phyloP scores from a whole-genome alignment of 2,797 vertebrate genomes.

The Gambelia wislizenii region DNA sequence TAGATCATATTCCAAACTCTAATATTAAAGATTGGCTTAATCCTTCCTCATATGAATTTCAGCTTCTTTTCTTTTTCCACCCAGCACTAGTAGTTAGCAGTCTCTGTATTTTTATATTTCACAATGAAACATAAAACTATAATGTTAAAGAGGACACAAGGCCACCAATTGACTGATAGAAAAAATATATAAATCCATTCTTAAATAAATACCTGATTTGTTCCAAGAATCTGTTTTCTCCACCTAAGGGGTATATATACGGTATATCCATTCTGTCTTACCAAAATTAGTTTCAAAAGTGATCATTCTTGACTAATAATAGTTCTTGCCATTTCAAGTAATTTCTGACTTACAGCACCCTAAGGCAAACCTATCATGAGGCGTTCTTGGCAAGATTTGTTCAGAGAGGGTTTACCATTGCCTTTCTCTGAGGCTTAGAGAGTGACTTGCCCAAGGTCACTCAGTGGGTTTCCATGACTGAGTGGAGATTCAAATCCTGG shows the following conservation, averaged over 20 bases:
- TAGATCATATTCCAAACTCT: background rate
- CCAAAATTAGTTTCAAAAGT: background rate
- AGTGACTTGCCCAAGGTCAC: no score
- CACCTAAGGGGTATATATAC: no score
- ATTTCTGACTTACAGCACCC: no score
- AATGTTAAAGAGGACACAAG: background rate
- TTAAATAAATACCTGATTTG: background rate
- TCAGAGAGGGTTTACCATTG: no score
- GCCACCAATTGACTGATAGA: background rate
- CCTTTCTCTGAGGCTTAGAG: no score
- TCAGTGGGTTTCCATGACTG: no score
- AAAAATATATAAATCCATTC: background rate
- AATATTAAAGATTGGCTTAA: slow-evolving; percentile 8
- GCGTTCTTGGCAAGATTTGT: no score
- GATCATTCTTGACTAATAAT: background rate
- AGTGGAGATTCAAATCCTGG: no score
- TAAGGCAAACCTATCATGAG: no score
- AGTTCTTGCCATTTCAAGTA: background rate
- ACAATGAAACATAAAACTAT: slow-evolving; percentile 6
- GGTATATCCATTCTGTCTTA: background rate
- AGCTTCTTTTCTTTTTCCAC: background rate
- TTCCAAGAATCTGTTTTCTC: background rate
- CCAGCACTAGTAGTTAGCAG: background rate
- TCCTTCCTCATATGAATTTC: background rate
- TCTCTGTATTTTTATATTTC: slow-evolving; percentile 2